phyloP scores from a whole-genome alignment of 2,113 vertebrate genomes.

The Megatriorchis doriae region DNA sequence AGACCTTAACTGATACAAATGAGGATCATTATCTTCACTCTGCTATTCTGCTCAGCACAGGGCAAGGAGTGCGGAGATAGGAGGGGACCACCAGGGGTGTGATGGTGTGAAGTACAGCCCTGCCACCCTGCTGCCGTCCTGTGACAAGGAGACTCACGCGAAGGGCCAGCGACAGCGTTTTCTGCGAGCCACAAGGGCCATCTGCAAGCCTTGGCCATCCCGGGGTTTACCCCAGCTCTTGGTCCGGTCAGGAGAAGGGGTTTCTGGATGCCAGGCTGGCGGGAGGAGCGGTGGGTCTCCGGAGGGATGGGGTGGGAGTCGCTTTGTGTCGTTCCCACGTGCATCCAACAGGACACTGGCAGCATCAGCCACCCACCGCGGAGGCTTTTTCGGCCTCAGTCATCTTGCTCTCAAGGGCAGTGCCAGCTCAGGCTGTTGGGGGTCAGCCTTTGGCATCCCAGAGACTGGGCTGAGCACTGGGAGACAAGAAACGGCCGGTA shows the following conservation, averaged over 20 bases:
- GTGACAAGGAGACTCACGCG: neutral
- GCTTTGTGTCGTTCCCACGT: neutral
- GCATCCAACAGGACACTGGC: neutral
- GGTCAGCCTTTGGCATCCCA: neutral
- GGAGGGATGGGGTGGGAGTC: neutral
- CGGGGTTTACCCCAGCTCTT: neutral
- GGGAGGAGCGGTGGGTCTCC: neutral
- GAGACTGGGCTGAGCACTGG: neutral
- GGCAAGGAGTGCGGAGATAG: neutral
- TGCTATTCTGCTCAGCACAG: slow-evolving; percentile 56
- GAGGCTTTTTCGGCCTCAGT: neutral
- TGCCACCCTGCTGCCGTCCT: neutral
- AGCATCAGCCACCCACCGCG: neutral
- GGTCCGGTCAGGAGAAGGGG: neutral
- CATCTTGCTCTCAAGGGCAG: neutral
- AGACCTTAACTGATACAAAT: slow-evolving; percentile 74
- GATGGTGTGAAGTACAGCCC: slow-evolving; percentile 1
- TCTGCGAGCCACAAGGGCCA: neutral
- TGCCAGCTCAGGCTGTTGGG: accelerated
- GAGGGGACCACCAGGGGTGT: neutral
- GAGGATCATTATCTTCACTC: slow-evolving; percentile 70
- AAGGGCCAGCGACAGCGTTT: neutral
- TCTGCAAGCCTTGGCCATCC: neutral
- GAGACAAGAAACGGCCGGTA: neutral
- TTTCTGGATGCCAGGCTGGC: neutral